Conservation (phyloP, 2,113 vertebrate genomes). For the Riparia riparia region DNA sequence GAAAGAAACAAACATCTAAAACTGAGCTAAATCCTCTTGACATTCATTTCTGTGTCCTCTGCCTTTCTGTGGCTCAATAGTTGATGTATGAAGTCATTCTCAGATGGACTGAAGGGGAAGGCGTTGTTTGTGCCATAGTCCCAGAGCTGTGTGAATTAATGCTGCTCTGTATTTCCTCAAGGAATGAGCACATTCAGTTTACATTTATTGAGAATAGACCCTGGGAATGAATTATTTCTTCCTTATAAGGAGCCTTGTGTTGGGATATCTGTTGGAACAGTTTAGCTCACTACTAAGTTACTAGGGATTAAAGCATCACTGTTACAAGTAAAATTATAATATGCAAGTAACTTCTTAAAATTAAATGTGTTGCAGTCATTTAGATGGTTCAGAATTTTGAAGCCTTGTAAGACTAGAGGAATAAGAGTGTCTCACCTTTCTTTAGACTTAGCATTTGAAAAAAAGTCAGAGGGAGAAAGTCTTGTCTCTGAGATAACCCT, state of each 20-base stretch:
- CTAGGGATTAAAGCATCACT: background rate
- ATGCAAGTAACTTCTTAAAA: background rate
- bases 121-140: background rate
- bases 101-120: constrained; percentile 3
- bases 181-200: constrained; percentile 24
- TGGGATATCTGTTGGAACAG: background rate
- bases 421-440: background rate
- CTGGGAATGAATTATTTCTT: constrained; percentile 36
- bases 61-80: constrained; percentile 44
- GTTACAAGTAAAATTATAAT: background rate
- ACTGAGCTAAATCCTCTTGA: constrained; percentile 15
- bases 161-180: constrained; percentile 34
- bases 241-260: constrained; percentile 19
- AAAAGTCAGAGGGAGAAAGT: background rate
- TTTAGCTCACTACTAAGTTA: background rate
- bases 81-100: constrained; percentile 26
- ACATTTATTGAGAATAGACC: constrained; percentile 5
- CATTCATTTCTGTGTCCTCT: constrained; percentile 45
- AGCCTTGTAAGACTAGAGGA: background rate
- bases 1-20: constrained; percentile 3
- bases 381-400: constrained; percentile 14
- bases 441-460: background rate
- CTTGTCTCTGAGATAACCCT: background rate
- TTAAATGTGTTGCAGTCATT: background rate
- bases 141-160: constrained; percentile 2